Base-by-base conservation (phyloP, 2,797 vertebrate species). In the Varecia variegata region DNA sequence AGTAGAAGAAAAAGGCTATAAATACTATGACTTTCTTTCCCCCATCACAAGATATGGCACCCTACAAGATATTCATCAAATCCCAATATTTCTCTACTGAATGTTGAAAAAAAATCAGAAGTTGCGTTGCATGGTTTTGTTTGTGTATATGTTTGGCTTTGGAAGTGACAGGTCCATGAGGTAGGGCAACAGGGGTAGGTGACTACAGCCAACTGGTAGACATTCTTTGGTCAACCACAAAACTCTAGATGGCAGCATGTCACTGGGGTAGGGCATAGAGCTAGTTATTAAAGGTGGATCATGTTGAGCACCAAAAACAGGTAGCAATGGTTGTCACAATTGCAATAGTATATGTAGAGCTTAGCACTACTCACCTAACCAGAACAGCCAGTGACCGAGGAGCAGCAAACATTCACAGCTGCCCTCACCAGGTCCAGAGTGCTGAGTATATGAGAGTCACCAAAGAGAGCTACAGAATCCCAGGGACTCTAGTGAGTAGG, bases 181-280 rank as follows among this genome's bases (percentile, higher is more conserved):
- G 35, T 93, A 6, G 35, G 18, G 20, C 40, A 81, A 58, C 47
- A 50, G n/a, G 32, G 5, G 23, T 18, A 80, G 20, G 32, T 67
- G 45, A 45, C 25, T 94, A 73, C 1, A 23, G 32, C 54, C 60
- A 77, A 60, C 71, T 62, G 3, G 54, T 70, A 35, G 79, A 82
- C 47, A 54, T 68, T 94, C 52, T 17, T 92, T 82, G 88, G 71
- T 92, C 30, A 70, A 11, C 77, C 40, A 65, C 7, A 83, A 95
- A 92, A 97, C 96, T 97, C 92, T 96, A 97, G 96, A 96, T 95
- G 96, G 94, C 96, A 98, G 92, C 96, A 96, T 79, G 90, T 94
- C 58, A 88, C 95, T 90, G 58, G 65, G 67, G 14, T 32, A 92
- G 83, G 77, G 35, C 90, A 58, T 20, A 79, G 21, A 93, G 30